Evolutionary conservation across 1,140 invertebrate species (phyloP).

Genomic region (Aphelinus atriplicis): DNA sequence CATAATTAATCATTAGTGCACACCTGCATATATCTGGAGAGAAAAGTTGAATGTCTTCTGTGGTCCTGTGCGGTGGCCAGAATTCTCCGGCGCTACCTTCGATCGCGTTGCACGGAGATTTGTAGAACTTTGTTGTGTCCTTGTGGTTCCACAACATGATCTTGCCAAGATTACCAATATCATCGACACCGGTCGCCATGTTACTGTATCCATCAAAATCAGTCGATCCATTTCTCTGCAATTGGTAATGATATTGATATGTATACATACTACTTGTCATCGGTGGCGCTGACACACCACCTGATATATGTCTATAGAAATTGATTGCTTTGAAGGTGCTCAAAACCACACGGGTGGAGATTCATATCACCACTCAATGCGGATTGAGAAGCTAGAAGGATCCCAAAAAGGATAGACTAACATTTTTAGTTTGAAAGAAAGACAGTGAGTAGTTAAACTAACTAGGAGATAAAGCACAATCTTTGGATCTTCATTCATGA

Average conservation of each 20-base stretch:
- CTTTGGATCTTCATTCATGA: too few relatives aligned
- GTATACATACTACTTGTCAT: neutral
- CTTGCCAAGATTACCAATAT: conserved; percentile 72
- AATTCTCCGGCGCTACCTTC: conserved; percentile 82
- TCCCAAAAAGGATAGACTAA: too few relatives aligned
- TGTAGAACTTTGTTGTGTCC: conserved; percentile 70
- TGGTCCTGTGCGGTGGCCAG: conserved; percentile 72
- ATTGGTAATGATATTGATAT: conserved; percentile 17
- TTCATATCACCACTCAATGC: too few relatives aligned
- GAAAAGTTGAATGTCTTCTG: conserved; percentile 71
- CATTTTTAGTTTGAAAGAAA: too few relatives aligned
- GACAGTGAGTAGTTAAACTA: too few relatives aligned
- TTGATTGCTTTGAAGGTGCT: too few relatives aligned
- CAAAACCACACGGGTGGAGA: too few relatives aligned
- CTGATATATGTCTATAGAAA: too few relatives aligned
- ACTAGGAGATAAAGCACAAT: too few relatives aligned
- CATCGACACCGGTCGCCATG: conserved; percentile 74
- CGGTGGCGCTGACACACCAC: too few relatives aligned
- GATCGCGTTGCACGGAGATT: conserved; percentile 68
- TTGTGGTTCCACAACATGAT: conserved; percentile 76
- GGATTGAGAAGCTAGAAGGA: too few relatives aligned
- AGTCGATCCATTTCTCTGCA: conserved; percentile 78
- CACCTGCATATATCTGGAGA: conserved; percentile 76
- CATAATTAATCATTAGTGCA: too few relatives aligned
- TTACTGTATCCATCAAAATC: conserved; percentile 78